phyloP scores from a whole-genome alignment of 2,797 vertebrate species.

The Darevskia nairensis region DNA sequence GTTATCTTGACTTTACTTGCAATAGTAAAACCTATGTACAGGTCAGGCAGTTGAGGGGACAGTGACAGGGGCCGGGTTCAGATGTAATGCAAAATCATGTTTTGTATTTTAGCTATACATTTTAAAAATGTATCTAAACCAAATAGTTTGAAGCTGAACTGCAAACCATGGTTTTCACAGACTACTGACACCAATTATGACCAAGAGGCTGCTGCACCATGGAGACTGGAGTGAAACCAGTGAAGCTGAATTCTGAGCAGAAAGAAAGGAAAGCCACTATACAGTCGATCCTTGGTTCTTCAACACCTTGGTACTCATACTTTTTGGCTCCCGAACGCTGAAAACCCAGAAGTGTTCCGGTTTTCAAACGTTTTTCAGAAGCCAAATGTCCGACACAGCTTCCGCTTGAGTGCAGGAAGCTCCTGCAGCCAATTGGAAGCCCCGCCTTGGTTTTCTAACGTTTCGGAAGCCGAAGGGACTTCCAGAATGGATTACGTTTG shows the following conservation, averaged over 20 bases:
- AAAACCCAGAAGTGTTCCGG: too few species aligned
- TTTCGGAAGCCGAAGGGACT: too few species aligned
- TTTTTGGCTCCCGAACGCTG: too few species aligned
- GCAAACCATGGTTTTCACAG: background rate
- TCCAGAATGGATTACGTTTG: too few species aligned
- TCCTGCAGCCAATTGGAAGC: too few species aligned
- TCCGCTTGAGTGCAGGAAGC: too few species aligned
- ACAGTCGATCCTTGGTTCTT: too few species aligned
- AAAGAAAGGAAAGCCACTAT: background rate
- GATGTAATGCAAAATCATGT: background rate
- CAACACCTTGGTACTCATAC: too few species aligned
- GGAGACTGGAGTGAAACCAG: too few species aligned
- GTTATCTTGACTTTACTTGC: background rate
- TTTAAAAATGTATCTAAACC: background rate
- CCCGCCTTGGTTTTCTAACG: too few species aligned
- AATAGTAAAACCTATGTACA: background rate
- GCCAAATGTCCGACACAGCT: too few species aligned
- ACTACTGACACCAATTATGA: background rate
- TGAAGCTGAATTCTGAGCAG: background rate
- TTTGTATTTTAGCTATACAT: background rate
- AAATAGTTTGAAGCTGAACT: background rate
- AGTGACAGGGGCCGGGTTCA: background rate
- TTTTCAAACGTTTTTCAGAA: too few species aligned
- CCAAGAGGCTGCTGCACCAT: background rate
- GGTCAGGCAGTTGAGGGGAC: background rate